Conservation (phyloP, 2,888 invertebrate genomes). For the Lucinisca nassula region DNA sequence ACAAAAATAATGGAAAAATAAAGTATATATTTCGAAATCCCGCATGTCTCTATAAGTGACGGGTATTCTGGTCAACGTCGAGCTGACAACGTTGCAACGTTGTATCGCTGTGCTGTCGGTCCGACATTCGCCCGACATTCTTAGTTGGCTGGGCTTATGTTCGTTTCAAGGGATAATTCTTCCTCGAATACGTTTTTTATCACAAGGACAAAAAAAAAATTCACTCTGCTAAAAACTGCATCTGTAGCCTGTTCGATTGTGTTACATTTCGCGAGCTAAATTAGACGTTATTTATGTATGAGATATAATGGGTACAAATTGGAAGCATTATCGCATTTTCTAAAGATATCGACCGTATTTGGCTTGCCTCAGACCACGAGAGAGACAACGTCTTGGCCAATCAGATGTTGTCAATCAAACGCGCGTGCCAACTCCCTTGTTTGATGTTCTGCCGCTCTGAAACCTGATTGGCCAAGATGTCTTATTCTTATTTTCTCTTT, state of each 20-base stretch:
- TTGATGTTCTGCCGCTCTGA: constrained; percentile 65
- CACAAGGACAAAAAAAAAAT: too few relatives aligned
- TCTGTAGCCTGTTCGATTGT: not conserved
- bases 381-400: constrained; percentile 57
- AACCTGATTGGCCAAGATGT: constrained; percentile 69
- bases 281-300: constrained; percentile 72
- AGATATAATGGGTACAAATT: constrained; percentile 70
- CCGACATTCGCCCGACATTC: too few relatives aligned
- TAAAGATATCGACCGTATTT: constrained; percentile 55
- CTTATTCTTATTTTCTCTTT: constrained; percentile 52
- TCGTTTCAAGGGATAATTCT: too few relatives aligned
- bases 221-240: not conserved
- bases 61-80: too few relatives aligned
- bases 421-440: constrained; percentile 59
- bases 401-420: constrained; percentile 50
- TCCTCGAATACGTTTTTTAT: too few relatives aligned
- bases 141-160: too few relatives aligned
- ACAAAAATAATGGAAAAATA: too few relatives aligned
- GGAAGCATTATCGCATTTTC: constrained; percentile 67
- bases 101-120: too few relatives aligned
- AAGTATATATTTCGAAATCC: too few relatives aligned
- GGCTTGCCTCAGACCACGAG: constrained; percentile 51
- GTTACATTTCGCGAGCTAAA: not conserved
- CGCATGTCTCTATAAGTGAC: too few relatives aligned
- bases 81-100: too few relatives aligned